Conservation (phyloP, 2,797 vertebrate species). For the Knipowitschia caucasica region DNA sequence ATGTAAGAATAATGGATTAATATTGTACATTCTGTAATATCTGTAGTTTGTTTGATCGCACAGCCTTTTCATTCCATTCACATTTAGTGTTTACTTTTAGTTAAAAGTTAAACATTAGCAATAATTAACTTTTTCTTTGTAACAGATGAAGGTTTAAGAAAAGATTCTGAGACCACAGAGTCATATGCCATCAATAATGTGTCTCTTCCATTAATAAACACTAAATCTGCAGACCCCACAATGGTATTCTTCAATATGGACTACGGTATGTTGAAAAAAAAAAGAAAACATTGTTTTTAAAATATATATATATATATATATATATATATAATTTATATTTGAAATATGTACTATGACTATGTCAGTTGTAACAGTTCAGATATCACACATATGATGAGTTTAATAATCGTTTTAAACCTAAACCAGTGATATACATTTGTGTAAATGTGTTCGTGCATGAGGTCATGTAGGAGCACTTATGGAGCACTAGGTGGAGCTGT, state of each 20-base stretch:
- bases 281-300: constrained; percentile 4
- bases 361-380: too few relatives aligned
- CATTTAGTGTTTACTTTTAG: too few relatives aligned
- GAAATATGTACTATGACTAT: too few relatives aligned
- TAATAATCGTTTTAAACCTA: too few relatives aligned
- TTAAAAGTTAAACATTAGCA: not conserved
- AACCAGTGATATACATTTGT: not conserved
- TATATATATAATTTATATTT: too few relatives aligned
- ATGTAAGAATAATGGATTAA: constrained; percentile 45
- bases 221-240: constrained; percentile 54
- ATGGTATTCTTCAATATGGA: constrained; percentile 69
- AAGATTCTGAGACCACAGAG: constrained; percentile 25
- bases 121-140: not conserved
- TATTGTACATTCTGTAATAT: not conserved
- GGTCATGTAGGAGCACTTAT: not conserved
- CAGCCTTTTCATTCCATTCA: too few relatives aligned
- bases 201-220: constrained; percentile 30
- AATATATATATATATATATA: not conserved
- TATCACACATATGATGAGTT: too few relatives aligned
- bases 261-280: constrained; percentile 61
- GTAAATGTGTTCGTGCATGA: not conserved
- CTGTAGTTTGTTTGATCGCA: not conserved
- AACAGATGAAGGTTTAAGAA: constrained; percentile 41
- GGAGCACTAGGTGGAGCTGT: constrained; percentile 58
- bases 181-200: constrained; percentile 19